A percentile compares a stretch with the other conserved stretches of the same genome.
Conservation (phyloP, 2,888 invertebrate genomes). For the Anoncus sp. region DNA sequence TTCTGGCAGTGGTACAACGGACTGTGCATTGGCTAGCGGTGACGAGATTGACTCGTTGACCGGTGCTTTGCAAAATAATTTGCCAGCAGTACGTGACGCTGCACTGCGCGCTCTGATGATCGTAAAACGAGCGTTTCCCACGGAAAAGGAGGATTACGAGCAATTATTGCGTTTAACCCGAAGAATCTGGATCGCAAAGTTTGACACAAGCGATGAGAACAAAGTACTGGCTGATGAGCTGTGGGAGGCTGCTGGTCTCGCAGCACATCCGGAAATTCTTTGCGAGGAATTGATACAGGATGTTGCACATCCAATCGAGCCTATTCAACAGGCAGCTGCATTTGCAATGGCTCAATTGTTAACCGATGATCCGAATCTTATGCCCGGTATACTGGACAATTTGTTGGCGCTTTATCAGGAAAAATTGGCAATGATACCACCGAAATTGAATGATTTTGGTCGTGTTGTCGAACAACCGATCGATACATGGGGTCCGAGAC, state of each 20-base stretch:
- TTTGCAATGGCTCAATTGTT: slow-evolving; percentile 90
- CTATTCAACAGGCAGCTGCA: slow-evolving; percentile 93
- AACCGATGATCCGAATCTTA: slow-evolving; percentile 84
- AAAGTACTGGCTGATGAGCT: slow-evolving; percentile 86
- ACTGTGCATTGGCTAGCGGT: slow-evolving; percentile 85
- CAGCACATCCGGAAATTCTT: slow-evolving; percentile 84
- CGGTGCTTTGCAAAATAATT: slow-evolving; percentile 90
- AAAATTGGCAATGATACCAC: slow-evolving; percentile 92
- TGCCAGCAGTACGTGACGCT: slow-evolving; percentile 90
- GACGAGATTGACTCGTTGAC: slow-evolving; percentile 90
- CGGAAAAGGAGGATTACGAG: slow-evolving; percentile 85
- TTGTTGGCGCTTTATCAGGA: slow-evolving; percentile 91
- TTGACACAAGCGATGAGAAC: slow-evolving; percentile 92
- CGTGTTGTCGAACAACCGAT: slow-evolving; percentile 92
- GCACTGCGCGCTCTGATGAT: slow-evolving; percentile 90
- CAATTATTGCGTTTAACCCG: slow-evolving; percentile 87
- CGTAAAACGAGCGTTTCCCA: slow-evolving; percentile 87
- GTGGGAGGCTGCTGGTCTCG: slow-evolving; percentile 86
- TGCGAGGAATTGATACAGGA: slow-evolving; percentile 87
- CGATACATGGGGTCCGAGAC: slow-evolving; percentile 96
- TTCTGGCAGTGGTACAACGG: slow-evolving; percentile 88
- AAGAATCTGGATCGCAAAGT: slow-evolving; percentile 93
- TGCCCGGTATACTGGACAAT: slow-evolving; percentile 86
- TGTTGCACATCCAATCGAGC: slow-evolving; percentile 91
- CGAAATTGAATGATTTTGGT: slow-evolving; percentile 95